Evolutionary conservation across 23 tunicate genomes (phyloP).

Genomic region (Trididemnum clinides): DNA sequence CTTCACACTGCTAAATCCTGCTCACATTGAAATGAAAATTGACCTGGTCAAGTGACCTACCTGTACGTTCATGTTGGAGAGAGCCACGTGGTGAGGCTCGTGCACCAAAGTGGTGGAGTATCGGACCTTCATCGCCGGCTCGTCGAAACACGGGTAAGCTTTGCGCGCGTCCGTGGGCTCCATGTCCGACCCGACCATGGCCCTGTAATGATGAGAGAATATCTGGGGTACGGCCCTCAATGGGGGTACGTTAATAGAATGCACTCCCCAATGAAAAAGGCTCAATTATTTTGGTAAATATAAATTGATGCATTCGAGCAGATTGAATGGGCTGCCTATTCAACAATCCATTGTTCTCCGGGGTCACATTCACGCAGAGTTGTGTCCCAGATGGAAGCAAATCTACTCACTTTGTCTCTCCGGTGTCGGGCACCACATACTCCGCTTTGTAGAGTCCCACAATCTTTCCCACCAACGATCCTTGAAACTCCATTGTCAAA

Average conservation of each 20-base stretch:
- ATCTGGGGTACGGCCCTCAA: no score
- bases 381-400: background rate
- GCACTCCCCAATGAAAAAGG: no score
- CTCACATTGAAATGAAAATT: no score
- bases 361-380: no score
- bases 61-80: constrained; percentile 74
- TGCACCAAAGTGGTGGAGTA: constrained; percentile 74
- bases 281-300: no score
- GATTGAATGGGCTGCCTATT: no score
- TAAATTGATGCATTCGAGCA: no score
- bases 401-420: constrained; percentile 38
- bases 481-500: constrained; percentile 58
- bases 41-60: no score
- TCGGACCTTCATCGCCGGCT: constrained; percentile 77
- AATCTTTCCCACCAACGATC: constrained; percentile 47
- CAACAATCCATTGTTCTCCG: no score
- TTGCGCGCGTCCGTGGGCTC: constrained; percentile 92
- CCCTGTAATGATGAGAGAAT: constrained; percentile 30
- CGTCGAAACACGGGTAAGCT: constrained; percentile 95
- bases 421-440: constrained; percentile 46
- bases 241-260: no score
- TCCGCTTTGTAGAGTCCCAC: constrained; percentile 83
- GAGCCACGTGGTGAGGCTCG: constrained; percentile 55
- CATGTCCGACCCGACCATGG: constrained; percentile 91
- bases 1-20: no score